A percentile compares a stretch with the other conserved stretches of the same genome.
These are phyloP conservation scores for Pluvianellus socialis DNA, from an alignment of 2,113 vertebrate genomes.

Conservation along the genomic window DNA sequence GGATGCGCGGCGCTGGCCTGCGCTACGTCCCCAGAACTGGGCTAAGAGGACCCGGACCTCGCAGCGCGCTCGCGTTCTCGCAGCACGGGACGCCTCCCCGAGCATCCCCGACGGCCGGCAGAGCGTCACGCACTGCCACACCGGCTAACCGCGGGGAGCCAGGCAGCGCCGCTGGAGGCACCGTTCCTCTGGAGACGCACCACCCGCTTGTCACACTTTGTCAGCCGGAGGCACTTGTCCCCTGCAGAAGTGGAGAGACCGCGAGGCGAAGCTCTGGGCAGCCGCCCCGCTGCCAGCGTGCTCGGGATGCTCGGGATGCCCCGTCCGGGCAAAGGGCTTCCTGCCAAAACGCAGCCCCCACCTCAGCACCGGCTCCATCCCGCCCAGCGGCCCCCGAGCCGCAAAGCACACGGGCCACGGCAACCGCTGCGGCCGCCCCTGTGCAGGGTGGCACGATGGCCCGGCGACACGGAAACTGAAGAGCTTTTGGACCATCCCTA, in stretches of 20 bases:
- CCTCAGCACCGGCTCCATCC: neutral
- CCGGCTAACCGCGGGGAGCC: no score
- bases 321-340: neutral
- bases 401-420: no score
- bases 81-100: neutral
- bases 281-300: accelerated
- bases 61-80: no score
- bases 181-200: neutral
- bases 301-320: no score
- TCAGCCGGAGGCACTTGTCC: neutral
- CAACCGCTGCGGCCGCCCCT: neutral
- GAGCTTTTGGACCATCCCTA: neutral
- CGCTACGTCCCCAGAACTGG: neutral
- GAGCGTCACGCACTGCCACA: no score
- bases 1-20: neutral
- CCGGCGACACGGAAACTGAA: neutral
- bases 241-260: accelerated
- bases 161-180: neutral
- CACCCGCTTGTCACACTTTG: neutral
- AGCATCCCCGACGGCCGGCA: no score
- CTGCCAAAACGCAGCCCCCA: neutral
- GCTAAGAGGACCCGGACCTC: neutral
- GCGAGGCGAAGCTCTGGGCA: accelerated
- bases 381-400: neutral
- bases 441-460: neutral